Percentiles rank a stretch among this genome's conserved stretches.
Conservation (phyloP, 2,113 vertebrate species). For the Pongo abelii region DNA sequence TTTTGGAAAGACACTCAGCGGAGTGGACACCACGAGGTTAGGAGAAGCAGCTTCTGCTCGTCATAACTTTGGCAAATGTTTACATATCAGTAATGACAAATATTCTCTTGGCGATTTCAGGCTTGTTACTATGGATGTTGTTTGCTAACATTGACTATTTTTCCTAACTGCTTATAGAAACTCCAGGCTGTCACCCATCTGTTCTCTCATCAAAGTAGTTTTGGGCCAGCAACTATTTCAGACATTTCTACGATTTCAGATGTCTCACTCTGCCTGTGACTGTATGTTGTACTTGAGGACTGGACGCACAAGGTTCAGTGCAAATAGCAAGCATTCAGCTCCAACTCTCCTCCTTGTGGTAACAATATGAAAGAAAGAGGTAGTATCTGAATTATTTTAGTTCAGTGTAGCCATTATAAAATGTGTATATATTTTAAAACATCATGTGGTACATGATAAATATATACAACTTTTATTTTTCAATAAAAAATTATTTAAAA, state of each 20-base stretch:
- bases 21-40: not conserved
- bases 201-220: slow-evolving; percentile 46
- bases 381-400: not conserved
- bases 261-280: not conserved
- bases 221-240: slow-evolving; percentile 48
- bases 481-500: not conserved
- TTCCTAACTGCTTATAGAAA: slow-evolving; percentile 30
- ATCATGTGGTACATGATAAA: not conserved
- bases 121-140: slow-evolving; percentile 40
- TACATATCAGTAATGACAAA: slow-evolving; percentile 25
- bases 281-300: not conserved
- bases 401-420: not conserved
- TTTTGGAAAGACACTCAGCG: not conserved
- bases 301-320: not conserved
- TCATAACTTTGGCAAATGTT: slow-evolving; percentile 49
- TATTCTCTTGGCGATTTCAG: slow-evolving; percentile 4
- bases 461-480: not conserved
- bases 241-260: slow-evolving; percentile 16
- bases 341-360: not conserved
- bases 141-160: slow-evolving; percentile 62
- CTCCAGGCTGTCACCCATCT: slow-evolving; percentile 70
- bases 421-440: not conserved
- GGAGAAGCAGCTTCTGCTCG: slow-evolving; percentile 28
- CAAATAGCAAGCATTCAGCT: not conserved
- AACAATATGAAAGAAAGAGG: not conserved